Evolutionary conservation across 2,113 vertebrate genomes (phyloP), one percentile per base, ranked within the genome.

Genomic region (Embiotoca jacksoni): DNA sequence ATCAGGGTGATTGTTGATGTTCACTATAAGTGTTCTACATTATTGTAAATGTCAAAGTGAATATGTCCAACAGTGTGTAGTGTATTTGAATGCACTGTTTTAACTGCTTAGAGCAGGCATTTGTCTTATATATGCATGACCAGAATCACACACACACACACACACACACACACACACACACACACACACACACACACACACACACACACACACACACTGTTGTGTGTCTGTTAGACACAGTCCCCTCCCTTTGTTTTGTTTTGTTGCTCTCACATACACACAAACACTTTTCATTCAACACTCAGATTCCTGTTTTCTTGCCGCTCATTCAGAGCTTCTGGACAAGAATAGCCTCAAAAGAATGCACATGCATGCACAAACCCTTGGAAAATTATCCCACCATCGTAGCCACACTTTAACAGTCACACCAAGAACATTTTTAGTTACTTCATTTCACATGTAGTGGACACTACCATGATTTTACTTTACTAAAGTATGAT

Each of bases 261-360:
- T 23, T 23, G 23, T 1, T 23, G 23, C 53, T 57, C 63, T 62
- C 67, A 44, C 61, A 74, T 8, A 81, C 64, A 83, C 75, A 82
- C 60, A 73, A 58, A 83, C 63, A 72, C 52, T 58, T 79, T 83
- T 83, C 63, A 81, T 84, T 87, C 85, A 88, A 56, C 58, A 46
- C 39, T 69, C 66, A 32, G 50, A 78, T 89, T 91, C 84, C 90
- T 89, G 87, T 88, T 91, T 85, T 87, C 52, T 72, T 88, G 73
- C 82, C 75, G 78, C 84, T 81, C 77, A 91, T 89, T 88, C 86
- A 89, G 39, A 70, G 36, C 35, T 41, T 77, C 49, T 33, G 32
- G 74, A 83, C 66, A 55, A 78, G 69, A 88, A 89, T 88, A 86
- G 79, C 76, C 62, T 50, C 16, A 49, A 75, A 86, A 73, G 49